phyloP scores from a whole-genome alignment of 2,888 invertebrate genomes.

The Chrysomela aeneicollis region DNA sequence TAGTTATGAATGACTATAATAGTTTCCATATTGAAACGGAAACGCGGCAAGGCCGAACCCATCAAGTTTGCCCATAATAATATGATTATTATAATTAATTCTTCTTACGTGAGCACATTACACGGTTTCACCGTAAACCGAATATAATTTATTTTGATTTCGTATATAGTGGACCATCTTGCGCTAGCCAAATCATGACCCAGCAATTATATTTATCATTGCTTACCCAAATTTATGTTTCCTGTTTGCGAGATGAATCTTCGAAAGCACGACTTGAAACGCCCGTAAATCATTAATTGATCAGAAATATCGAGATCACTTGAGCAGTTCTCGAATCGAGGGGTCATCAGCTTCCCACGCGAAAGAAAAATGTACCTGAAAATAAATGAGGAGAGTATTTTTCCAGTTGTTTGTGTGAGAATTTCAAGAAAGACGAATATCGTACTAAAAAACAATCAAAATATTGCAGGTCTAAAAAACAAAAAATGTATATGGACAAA shows the following conservation, averaged over 20 bases:
- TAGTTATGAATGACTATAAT: background rate
- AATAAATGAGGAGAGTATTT: too few relatives aligned
- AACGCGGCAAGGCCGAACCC: background rate
- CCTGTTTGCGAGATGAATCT: background rate
- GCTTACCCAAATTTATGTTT: background rate
- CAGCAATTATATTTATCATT: background rate
- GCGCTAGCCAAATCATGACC: background rate
- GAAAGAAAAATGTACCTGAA: too few relatives aligned
- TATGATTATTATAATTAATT: background rate
- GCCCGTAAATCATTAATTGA: background rate
- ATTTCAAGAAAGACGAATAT: too few relatives aligned
- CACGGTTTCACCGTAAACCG: background rate
- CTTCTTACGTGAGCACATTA: background rate
- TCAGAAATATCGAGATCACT: background rate
- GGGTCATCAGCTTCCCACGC: too few relatives aligned
- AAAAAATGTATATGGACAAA: too few relatives aligned
- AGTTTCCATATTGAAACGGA: background rate
- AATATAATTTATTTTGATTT: background rate
- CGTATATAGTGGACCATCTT: background rate
- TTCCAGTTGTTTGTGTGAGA: too few relatives aligned
- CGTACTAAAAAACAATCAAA: too few relatives aligned
- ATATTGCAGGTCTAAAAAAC: too few relatives aligned
- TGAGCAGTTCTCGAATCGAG: background rate
- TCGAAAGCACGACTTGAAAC: background rate
- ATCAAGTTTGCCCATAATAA: background rate